These are phyloP conservation scores for Acanthosepion lycidas DNA, from an alignment of 2,888 invertebrate genomes.

Conservation along the genomic window DNA sequence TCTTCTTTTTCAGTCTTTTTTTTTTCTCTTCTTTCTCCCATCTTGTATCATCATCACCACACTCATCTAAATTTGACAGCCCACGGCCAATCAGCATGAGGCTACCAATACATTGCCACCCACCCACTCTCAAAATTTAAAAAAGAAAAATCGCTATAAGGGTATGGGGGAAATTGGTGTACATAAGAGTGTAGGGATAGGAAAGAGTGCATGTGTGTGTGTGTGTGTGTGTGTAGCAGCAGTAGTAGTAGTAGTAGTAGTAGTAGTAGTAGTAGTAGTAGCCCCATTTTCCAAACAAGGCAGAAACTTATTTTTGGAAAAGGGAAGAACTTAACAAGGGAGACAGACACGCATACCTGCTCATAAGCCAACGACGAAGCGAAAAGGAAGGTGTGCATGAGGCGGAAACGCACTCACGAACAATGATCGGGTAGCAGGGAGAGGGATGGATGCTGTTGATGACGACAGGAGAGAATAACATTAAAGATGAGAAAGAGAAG, in stretches of 20 bases:
- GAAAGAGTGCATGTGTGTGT: background rate
- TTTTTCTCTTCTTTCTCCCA: background rate
- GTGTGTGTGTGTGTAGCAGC: background rate
- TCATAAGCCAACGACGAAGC: background rate
- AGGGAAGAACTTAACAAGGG: background rate
- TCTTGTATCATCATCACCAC: background rate
- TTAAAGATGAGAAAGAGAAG: too few species aligned
- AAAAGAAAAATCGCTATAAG: too few species aligned
- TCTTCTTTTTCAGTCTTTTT: background rate
- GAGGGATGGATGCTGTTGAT: too few species aligned
- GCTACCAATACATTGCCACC: too few species aligned
- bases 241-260: background rate
- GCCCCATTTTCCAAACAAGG: background rate
- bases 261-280: background rate
- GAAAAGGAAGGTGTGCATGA: background rate
- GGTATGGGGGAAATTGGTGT: too few species aligned
- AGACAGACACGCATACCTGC: slow-evolving; percentile 24
- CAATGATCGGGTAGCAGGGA: background rate
- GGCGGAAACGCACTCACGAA: background rate
- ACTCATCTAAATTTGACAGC: too few species aligned
- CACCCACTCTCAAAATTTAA: too few species aligned
- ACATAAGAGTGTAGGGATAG: too few species aligned
- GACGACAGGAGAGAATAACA: too few species aligned
- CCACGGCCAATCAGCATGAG: too few species aligned
- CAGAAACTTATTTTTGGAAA: background rate